phyloP scores from a whole-genome alignment of 1,140 invertebrate species.

The Drosophila kohkoa region DNA sequence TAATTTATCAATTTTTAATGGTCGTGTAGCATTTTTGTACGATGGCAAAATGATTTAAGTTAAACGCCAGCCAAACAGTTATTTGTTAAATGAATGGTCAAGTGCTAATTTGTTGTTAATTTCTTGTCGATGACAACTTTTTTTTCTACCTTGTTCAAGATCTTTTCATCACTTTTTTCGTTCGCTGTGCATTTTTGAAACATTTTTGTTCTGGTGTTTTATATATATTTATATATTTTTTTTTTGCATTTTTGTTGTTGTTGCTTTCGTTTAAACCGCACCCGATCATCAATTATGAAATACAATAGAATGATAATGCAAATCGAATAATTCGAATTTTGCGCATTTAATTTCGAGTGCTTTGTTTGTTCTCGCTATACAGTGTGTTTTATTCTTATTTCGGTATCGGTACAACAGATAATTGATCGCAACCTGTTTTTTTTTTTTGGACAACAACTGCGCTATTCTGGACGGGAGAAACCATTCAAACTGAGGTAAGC shows the following conservation, averaged over 20 bases:
- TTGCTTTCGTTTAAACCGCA: constrained; percentile 17
- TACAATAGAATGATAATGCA: constrained; percentile 35
- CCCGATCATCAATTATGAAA: constrained; percentile 48
- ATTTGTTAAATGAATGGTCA: constrained; percentile 29
- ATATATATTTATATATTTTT: constrained; percentile 11
- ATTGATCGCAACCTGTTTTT: constrained; percentile 48
- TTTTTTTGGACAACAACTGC: not conserved
- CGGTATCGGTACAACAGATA: constrained; percentile 4
- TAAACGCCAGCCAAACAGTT: constrained; percentile 32
- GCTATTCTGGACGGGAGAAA: constrained; percentile 8
- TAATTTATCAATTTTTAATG: constrained; percentile 29
- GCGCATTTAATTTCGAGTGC: constrained; percentile 8
- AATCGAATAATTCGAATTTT: constrained; percentile 30
- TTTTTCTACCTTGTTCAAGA: constrained; percentile 6
- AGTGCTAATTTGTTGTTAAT: constrained; percentile 33
- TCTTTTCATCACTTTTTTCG: constrained; percentile 19
- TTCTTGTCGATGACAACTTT: constrained; percentile 19
- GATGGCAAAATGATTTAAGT: constrained; percentile 18
- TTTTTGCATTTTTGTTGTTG: constrained; percentile 17
- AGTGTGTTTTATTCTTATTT: not conserved
- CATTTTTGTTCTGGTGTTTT: constrained; percentile 17
- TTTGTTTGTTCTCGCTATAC: not conserved
- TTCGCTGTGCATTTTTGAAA: constrained; percentile 14
- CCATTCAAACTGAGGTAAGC: constrained; percentile 64
- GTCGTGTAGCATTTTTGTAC: constrained; percentile 11